Base-by-base conservation (phyloP, 35 echinoderm and acorn worm genomes). In the Apostichopus japonicus region DNA sequence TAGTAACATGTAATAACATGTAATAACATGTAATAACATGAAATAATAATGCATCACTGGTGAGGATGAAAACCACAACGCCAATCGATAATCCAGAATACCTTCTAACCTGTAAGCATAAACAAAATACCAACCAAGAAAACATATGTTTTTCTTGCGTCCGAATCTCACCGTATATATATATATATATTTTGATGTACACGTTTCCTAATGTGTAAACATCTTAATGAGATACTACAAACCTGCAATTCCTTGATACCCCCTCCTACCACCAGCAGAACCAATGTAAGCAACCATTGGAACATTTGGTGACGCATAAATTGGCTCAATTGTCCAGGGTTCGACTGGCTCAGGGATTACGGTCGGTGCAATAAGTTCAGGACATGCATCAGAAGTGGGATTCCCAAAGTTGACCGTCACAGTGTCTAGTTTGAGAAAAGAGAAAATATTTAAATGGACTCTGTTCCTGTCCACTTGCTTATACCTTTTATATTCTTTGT, bases 201-300 rank as follows among this genome's bases (percentile, higher is more conserved):
- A 44, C 33, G 33, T 44, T 44, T 44, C 33, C 8, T 11, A 13
- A 61, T 19, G n/a, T 23, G 71, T 75, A 67, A 67, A 15, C 63
- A 19, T 75, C 1, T 21, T 75, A 61, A 75, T 75, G 21, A 19
- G 21, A 19, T 75, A 75, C 11, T 44, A 75, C 71, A 75, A 75
- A 98, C 96, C 93, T 87, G 93, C 95, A 55, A 98, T 95, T 53
- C 90, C 94, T 77, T 91, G 27, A 61, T 98, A 98, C 1, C 96
- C 96, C 72, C 79, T 90, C n/a, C 72, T 71, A 14, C 94, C 96
- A n/a, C 96, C 96, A 71, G 92, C 77, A 13, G 73, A 86, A 2
- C 96, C 96, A 78, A 98, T 98, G 19, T 90, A 22, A 13, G 90
- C 93, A 7, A 21, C 55, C 75, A 98, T 89, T 52, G 51, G 78